Evolutionary conservation across 2,888 invertebrate genomes (phyloP).

Genomic region (Thymelicus lineola): DNA sequence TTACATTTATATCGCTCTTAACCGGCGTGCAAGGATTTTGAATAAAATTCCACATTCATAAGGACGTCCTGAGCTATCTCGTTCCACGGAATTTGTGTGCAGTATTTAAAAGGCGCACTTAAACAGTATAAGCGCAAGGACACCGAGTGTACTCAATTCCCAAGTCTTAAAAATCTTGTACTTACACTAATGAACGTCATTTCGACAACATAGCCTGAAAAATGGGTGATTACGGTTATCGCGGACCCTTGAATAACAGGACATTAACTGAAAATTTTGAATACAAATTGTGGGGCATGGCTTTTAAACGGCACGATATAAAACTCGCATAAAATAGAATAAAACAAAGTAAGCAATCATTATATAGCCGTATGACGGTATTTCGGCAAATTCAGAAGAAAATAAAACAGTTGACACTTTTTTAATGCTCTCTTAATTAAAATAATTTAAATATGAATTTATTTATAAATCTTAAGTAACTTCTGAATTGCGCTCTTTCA

Average conservation of each 20-base stretch:
- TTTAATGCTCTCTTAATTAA: too few relatives aligned
- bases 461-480: too few relatives aligned
- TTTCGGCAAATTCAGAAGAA: too few relatives aligned
- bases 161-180: conserved; percentile 8
- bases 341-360: too few relatives aligned
- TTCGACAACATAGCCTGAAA: conserved; percentile 15
- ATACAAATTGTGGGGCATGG: too few relatives aligned
- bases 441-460: too few relatives aligned
- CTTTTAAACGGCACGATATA: too few relatives aligned
- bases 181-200: conserved; percentile 23
- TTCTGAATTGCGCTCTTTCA: too few relatives aligned
- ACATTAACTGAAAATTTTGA: conserved; percentile 1
- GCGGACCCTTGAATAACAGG: neutral
- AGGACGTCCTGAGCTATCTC: conserved; percentile 27
- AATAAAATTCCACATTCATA: conserved; percentile 36
- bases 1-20: conserved; percentile 44
- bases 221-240: conserved; percentile 11
- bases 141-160: conserved; percentile 6
- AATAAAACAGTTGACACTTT: too few relatives aligned
- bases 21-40: conserved; percentile 39
- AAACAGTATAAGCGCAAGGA: conserved; percentile 14
- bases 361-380: too few relatives aligned
- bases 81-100: conserved; percentile 22
- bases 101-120: conserved; percentile 27
- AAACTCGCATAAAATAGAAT: too few relatives aligned